Evolutionary conservation across 53 echinoderm and acorn worm species (phyloP).

Genomic region (Holothuria leucospilota): DNA sequence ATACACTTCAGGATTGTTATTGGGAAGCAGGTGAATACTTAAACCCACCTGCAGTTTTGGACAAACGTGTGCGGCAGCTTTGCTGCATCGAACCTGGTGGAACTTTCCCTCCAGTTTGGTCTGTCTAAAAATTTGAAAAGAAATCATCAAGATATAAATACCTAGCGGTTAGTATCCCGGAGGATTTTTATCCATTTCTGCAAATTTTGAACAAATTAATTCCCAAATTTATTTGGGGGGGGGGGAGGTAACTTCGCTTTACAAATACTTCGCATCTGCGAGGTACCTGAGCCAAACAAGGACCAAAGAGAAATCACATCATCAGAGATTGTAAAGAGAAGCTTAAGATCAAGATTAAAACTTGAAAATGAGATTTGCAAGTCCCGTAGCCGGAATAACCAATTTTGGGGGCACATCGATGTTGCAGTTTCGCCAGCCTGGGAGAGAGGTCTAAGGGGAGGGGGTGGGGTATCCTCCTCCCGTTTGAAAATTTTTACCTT

Average conservation of each 20-base stretch:
- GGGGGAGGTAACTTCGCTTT: neutral
- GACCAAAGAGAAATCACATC: too few relatives aligned
- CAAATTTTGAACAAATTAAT: slow-evolving; percentile 10
- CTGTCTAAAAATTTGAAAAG: neutral
- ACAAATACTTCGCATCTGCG: too few relatives aligned
- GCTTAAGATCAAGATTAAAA: neutral
- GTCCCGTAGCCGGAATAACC: too few relatives aligned
- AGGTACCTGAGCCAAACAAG: neutral
- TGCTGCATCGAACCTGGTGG: neutral
- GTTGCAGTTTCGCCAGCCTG: too few relatives aligned
- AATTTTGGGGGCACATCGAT: too few relatives aligned
- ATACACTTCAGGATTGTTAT: slow-evolving; percentile 1
- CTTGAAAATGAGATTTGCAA: slow-evolving; percentile 12
- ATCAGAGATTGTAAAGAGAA: neutral
- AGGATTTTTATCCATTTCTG: slow-evolving; percentile 22
- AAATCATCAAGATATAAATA: neutral
- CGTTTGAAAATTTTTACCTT: too few relatives aligned
- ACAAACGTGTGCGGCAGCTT: slow-evolving; percentile 1
- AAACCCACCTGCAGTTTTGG: neutral
- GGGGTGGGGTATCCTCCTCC: too few relatives aligned
- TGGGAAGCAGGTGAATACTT: neutral
- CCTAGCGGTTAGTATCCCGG: neutral
- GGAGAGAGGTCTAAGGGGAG: too few relatives aligned
- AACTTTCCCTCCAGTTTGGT: neutral
- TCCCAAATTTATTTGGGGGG: slow-evolving; percentile 13